phyloP scores from a whole-genome alignment of 2,113 vertebrate species.

The Larimichthys crocea region DNA sequence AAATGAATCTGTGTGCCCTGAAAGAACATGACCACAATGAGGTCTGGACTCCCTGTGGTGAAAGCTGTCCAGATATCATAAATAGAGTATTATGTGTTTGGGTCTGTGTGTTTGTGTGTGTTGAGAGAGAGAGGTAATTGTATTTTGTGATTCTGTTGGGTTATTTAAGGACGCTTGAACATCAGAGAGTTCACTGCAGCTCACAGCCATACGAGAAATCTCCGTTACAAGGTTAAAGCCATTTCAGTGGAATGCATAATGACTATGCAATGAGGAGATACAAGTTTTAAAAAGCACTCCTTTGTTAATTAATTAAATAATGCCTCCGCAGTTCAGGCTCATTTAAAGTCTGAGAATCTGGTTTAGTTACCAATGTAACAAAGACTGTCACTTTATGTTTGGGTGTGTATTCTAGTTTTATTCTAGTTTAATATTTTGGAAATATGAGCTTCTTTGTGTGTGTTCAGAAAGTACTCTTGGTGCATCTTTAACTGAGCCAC shows the following conservation, averaged over 20 bases:
- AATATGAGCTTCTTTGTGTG: not conserved
- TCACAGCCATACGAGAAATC: slow-evolving; percentile 28
- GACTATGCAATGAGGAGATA: not conserved
- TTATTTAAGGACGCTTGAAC: slow-evolving; percentile 47
- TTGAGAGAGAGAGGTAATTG: slow-evolving; percentile 34
- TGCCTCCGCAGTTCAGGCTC: not conserved
- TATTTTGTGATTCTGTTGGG: slow-evolving; percentile 43
- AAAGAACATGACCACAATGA: slow-evolving; percentile 27
- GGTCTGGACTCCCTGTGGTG: slow-evolving; percentile 31
- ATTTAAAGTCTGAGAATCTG: not conserved
- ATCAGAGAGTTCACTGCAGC: slow-evolving; percentile 41
- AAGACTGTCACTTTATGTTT: not conserved
- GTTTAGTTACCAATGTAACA: not conserved
- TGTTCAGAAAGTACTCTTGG: not conserved
- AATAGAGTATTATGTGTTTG: slow-evolving; percentile 36
- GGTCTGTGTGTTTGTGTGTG: slow-evolving; percentile 10
- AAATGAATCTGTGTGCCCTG: slow-evolving; percentile 46
- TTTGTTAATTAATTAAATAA: not conserved
- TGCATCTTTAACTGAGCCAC: not conserved
- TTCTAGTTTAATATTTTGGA: not conserved
- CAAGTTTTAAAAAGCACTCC: not conserved
- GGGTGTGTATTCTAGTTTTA: not conserved
- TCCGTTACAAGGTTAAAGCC: slow-evolving; percentile 24
- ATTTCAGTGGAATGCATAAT: slow-evolving; percentile 8
- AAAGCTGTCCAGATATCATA: slow-evolving; percentile 47